Evolutionary conservation across 2,113 vertebrate species (phyloP).

Genomic region (Steatornis caripensis): DNA sequence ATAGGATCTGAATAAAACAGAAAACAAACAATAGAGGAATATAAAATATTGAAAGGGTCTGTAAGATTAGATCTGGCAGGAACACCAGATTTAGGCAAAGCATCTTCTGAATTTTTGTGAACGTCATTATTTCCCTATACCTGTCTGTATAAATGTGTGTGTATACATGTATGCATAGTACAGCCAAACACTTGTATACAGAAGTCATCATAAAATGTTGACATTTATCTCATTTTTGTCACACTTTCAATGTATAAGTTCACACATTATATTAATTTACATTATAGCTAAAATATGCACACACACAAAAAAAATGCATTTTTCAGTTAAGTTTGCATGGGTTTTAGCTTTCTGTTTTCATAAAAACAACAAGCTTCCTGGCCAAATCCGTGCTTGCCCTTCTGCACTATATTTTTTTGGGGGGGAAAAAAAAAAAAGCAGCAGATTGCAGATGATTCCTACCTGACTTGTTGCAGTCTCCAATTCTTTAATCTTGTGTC

Average conservation of each 20-base stretch:
- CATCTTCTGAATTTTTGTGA: background rate
- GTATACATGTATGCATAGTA: background rate
- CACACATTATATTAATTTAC: background rate
- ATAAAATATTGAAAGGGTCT: background rate
- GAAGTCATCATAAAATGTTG: background rate
- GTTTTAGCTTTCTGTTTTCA: background rate
- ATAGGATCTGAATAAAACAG: background rate
- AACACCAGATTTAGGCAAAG: background rate
- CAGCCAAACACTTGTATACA: background rate
- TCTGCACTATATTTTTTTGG: background rate
- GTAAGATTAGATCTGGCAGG: background rate
- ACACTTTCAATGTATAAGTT: background rate
- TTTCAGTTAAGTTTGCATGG: background rate
- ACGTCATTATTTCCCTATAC: background rate
- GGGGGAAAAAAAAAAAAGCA: background rate
- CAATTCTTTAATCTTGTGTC: slow-evolving; percentile 52
- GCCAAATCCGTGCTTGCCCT: background rate
- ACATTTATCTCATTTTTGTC: background rate
- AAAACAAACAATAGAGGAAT: background rate
- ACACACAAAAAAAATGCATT: background rate
- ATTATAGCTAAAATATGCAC: background rate
- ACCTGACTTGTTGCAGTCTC: slow-evolving; percentile 3
- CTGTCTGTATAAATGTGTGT: background rate
- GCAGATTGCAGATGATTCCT: background rate
- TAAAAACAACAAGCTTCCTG: background rate